Percentiles rank a stretch among this genome's conserved stretches.
Evolutionary conservation across 1,140 invertebrate species (phyloP).

Genomic region (Formica exsecta): DNA sequence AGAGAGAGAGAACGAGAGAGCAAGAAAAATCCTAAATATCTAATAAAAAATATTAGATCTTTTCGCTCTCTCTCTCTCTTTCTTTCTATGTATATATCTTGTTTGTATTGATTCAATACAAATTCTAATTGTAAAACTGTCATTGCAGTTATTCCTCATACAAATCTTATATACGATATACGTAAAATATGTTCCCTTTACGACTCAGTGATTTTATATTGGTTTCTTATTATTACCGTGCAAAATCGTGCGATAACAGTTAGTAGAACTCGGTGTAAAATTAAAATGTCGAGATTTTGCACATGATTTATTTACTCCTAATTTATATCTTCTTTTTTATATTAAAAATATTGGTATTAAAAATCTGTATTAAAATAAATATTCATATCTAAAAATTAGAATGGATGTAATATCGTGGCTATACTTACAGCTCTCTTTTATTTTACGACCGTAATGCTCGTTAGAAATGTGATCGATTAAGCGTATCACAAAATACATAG

Average conservation of each 20-base stretch:
- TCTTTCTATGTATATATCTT: too few species aligned
- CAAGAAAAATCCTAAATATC: background rate
- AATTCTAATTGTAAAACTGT: background rate
- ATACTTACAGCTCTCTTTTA: background rate
- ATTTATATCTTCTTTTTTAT: background rate
- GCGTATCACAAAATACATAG: background rate
- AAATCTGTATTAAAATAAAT: too few species aligned
- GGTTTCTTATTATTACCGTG: conserved; percentile 15
- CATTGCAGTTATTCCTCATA: background rate
- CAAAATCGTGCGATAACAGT: conserved; percentile 8
- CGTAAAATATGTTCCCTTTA: conserved; percentile 19
- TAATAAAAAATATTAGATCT: conserved; percentile 19
- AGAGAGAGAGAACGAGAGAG: too few species aligned
- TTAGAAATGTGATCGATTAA: conserved; percentile 8
- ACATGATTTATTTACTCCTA: background rate
- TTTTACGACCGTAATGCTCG: conserved; percentile 1
- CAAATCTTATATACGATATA: background rate
- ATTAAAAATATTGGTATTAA: conserved; percentile 22
- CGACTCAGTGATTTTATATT: background rate
- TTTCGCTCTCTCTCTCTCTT: background rate
- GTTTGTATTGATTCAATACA: background rate
- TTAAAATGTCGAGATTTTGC: background rate
- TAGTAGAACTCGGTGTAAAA: conserved; percentile 25
- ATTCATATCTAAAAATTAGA: background rate
- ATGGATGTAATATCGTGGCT: background rate